Percentiles rank a stretch among this genome's conserved stretches.
These are phyloP conservation scores for Aphyosemion australe DNA, from an alignment of 2,113 vertebrate genomes.

Conservation along the genomic window DNA sequence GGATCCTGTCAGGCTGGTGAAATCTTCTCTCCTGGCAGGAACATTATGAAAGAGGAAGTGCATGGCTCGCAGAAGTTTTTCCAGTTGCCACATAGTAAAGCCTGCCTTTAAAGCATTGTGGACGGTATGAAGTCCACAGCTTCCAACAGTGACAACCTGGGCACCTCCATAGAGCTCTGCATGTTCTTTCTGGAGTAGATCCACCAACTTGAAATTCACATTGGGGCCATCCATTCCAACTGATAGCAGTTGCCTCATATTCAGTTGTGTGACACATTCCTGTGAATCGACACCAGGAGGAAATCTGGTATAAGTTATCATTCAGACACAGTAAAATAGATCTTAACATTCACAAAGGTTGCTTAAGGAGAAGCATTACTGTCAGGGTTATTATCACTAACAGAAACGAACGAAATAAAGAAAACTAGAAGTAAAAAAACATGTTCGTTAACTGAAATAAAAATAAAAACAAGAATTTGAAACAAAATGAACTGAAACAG, in stretches of 20 bases:
- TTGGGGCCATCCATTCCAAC: not conserved
- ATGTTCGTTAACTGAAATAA: too few relatives aligned
- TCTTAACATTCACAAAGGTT: too few relatives aligned
- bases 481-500: too few relatives aligned
- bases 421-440: too few relatives aligned
- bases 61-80: not conserved
- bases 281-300: not conserved
- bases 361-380: fast-evolving
- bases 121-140: not conserved
- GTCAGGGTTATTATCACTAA: too few relatives aligned
- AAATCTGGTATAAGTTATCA: too few relatives aligned
- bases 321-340: too few relatives aligned
- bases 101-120: not conserved
- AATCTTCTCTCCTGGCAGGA: not conserved
- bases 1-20: not conserved
- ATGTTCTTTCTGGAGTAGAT: not conserved
- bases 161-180: not conserved
- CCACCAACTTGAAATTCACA: not conserved
- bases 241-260: not conserved
- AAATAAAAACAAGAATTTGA: too few relatives aligned
- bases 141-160: not conserved
- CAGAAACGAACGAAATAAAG: too few relatives aligned
- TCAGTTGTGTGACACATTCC: not conserved
- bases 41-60: not conserved
- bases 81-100: not conserved